Base-by-base conservation (phyloP, 2,888 invertebrate species). In the Hanleya hanleyi region DNA sequence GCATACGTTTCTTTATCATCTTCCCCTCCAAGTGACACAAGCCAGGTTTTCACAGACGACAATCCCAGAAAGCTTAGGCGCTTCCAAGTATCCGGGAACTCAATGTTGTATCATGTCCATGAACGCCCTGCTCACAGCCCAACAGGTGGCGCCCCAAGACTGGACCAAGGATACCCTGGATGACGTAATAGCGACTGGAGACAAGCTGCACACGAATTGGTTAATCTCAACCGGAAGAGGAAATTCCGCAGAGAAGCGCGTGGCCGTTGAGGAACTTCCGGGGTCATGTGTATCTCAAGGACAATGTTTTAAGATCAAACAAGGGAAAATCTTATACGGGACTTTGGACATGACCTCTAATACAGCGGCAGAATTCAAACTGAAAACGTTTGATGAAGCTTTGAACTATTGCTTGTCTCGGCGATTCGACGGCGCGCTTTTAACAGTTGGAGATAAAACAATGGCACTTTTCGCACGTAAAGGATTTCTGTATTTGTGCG, bases 211-310 rank as follows among this genome's bases (percentile, higher is more conserved):
- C 9, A 15, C 57, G 18, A 32, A 57, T 26, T 57, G 57, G 57
- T 29, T 57, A 22, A 26, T 15, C 1, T 4, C 57, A 22, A 57
- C 57, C 22, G 57, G 32, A 26, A 57, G 57, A 26, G 2, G 26
- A 57, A 32, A 22, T 29, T 57, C 7, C 57, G 29, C 22, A 26
- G 57, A 57, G 15, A 57, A 57, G 26, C 18, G 57, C 22, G 29
- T 57, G 22, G 57, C 57, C 2, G 57, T 57, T 12, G 57, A 57
- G 12, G 57, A 57, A 57, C 57, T 57, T 57, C 57, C 57, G 29
- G 57, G 12, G 1, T 29, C 18, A 22, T 57, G 4, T 29, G 22
- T 57, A 32, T 57, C 57, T 29, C 57, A 9, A 29, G 57, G 57
- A 1, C 57, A 29, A 26, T 57, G 57, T 57, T 57, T 29, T 4